Percentiles rank a stretch among this genome's conserved stretches.
Evolutionary conservation across 2,888 invertebrate genomes (phyloP).

Genomic region (Nudaria mundana): DNA sequence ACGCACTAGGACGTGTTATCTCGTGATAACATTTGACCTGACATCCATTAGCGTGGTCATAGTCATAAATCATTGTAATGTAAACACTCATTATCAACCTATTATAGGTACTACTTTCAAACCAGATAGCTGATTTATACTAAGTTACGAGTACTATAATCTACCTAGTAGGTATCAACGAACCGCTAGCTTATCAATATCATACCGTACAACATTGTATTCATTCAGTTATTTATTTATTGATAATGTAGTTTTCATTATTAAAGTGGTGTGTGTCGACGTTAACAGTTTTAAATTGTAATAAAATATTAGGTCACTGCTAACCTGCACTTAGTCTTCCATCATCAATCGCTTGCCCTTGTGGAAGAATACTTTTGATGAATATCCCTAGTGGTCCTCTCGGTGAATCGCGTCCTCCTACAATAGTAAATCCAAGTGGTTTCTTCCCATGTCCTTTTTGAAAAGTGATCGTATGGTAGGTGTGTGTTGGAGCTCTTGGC

Average conservation of each 20-base stretch:
- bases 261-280: neutral
- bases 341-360: constrained; percentile 92
- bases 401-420: constrained; percentile 92
- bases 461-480: constrained; percentile 87
- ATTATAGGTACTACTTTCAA: constrained; percentile 36
- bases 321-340: constrained; percentile 90
- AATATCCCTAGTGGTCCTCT: constrained; percentile 92
- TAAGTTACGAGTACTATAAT: too few species aligned
- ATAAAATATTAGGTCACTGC: constrained; percentile 6
- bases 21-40: constrained; percentile 21
- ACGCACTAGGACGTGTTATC: neutral
- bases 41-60: constrained; percentile 13
- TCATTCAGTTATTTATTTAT: constrained; percentile 12
- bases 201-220: constrained; percentile 56
- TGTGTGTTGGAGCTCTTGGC: constrained; percentile 85
- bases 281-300: neutral
- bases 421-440: constrained; percentile 94
- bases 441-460: constrained; percentile 92
- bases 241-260: neutral
- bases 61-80: constrained; percentile 30
- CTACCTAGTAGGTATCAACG: too few species aligned
- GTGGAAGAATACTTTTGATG: constrained; percentile 91
- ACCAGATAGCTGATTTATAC: constrained; percentile 35
- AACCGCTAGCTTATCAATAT: constrained; percentile 44
- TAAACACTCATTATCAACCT: constrained; percentile 38